Percentiles rank a stretch among this genome's conserved stretches.
Evolutionary conservation across 2,113 vertebrate genomes (phyloP).

Genomic region (Arenaria interpres): DNA sequence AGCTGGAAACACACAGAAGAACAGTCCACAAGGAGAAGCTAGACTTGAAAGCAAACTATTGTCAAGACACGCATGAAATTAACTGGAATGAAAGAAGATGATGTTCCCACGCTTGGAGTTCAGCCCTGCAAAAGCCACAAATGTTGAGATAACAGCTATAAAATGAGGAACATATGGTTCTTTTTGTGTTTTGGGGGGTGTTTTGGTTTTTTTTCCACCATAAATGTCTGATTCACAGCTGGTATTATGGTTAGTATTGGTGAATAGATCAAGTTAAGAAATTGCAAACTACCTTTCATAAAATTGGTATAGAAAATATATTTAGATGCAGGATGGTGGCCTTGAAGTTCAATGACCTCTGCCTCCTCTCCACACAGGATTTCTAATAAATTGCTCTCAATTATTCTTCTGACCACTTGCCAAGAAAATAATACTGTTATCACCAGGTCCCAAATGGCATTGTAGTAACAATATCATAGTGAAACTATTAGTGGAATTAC

Average conservation of each 20-base stretch:
- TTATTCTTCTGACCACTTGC: slow-evolving; percentile 15
- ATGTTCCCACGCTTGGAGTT: not conserved
- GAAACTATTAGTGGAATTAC: slow-evolving; percentile 21
- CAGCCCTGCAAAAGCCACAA: slow-evolving; percentile 6
- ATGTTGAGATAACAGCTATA: slow-evolving; percentile 20
- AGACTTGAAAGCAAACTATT: not conserved
- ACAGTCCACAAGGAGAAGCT: not conserved
- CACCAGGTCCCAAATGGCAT: not conserved
- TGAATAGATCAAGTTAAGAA: not conserved
- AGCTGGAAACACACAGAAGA: not conserved
- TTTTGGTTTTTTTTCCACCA: not conserved
- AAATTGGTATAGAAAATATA: not conserved
- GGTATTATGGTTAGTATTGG: not conserved
- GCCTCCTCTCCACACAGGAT: not conserved
- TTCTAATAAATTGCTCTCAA: not conserved
- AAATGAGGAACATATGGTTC: not conserved
- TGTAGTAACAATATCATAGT: not conserved
- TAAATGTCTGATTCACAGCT: not conserved
- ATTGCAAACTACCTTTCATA: not conserved
- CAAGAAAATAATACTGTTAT: slow-evolving; percentile 9
- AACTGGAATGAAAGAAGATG: not conserved
- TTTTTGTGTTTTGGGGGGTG: not conserved
- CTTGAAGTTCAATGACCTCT: not conserved
- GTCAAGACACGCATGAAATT: not conserved
- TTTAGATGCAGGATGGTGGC: slow-evolving; percentile 3